Base-by-base conservation (phyloP, 2,797 vertebrate genomes). In the Varecia variegata region DNA sequence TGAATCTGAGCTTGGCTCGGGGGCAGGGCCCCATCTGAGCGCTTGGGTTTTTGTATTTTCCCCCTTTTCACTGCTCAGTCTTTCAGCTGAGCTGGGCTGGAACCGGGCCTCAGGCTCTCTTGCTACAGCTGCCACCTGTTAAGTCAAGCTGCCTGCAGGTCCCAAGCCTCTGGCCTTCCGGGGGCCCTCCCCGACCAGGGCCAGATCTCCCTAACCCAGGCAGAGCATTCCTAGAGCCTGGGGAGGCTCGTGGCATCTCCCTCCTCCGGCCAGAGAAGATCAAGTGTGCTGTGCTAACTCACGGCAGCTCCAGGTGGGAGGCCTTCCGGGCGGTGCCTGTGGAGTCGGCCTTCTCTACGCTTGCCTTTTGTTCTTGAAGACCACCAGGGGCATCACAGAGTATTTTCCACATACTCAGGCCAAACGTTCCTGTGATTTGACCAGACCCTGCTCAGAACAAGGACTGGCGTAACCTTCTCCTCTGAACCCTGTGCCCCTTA, bases 351-450 rank as follows among this genome's bases (percentile, higher is more conserved):
- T 67, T 58, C 56, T 87, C 60, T 2, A 40, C 10, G 45, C 2
- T 38, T 65, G 25, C 6, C 5, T 0, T 47, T 5, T 70, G 47
- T 25, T 93, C 54, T 5, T 5, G 2, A 14, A n/a, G 50, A 13
- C 21, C 32, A 1, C 23, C 62, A n/a, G 0, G 0, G 50, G 47
- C 15, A 52, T 54, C 79, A 38, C 88, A 71, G 25, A 98, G 81
- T 62, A 9, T 85, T 8, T 84, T 85, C 97, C 97, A 97, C 80
- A 96, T 5, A 65, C 7, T 81, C 50, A 96, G 47, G 67, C 97
- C 97, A 71, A 98, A 97, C 0, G 95, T 97, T 65, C 97, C 97
- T 98, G 92, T 70, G 71, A 96, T 92, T 73, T 25, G 73, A 96
- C 32, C 76, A 95, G 88, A 93, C 5, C 0, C 47, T 88, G 17